Evolutionary conservation across 2,888 invertebrate genomes (phyloP), one percentile per base, ranked within the genome.

Genomic region (Biston stratarius): DNA sequence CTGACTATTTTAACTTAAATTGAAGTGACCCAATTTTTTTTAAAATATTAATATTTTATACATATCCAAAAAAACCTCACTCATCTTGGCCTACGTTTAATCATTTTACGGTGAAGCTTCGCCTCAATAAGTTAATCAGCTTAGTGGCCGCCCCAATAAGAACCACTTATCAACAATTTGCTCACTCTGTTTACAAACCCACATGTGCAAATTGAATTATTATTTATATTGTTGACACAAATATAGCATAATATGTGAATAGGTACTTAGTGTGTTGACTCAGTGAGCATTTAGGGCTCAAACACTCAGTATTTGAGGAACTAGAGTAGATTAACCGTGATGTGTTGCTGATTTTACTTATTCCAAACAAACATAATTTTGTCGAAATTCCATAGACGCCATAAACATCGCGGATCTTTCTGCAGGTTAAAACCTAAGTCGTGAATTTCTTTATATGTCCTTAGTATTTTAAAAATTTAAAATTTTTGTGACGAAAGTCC

Each of bases 101-200:
- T 9, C 0, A 44, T n/a, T 44, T 44, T 8, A n/a, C 44, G n/a
- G 44, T 44, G 10, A 44, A 12, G 9, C 6, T 9, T 6, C 38
- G 38, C 38, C 38, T 38, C 36, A 15, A 51, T 36, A 33, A 33
- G 60, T 14, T 57, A 51, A 66, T 61, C 51, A 61, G 36, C 51
- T 66, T 61, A 61, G 42, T 38, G n/a, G 44, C 40, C 34, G 14
- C 51, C 49, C 42, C 63, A 61, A 64, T 60, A 53, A 56, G 55
- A 60, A 45, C 67, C 62, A 67, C 59, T 63, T 67, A 67, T 67
- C 55, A 67, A 67, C 67, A 55, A 59, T 67, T 62, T 67, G 63
- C 63, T 67, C 67, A 63, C 44, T 48, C 63, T 64, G 61, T 61
- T 64, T 61, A 61, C 61, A 57, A 55, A 63, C 47, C 11, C 14